Evolutionary conservation across 2,113 vertebrate genomes (phyloP), one percentile per base, ranked within the genome.

Genomic region (Spea bombifrons): DNA sequence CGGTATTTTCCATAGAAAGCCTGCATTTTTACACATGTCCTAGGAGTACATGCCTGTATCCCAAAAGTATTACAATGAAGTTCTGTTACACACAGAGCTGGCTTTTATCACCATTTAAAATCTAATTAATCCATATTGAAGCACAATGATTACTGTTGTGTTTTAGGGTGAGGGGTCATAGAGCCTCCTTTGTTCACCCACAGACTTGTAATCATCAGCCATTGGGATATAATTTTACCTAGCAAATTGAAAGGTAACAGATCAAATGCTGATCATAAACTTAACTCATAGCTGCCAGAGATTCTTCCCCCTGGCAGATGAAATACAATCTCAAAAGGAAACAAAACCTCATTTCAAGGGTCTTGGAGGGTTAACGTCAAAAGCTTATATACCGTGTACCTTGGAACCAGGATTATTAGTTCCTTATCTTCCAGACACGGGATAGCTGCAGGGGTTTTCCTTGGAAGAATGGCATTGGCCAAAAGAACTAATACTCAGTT

Each of bases 91-190:
- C 86, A 87, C 83, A 88, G 89, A 86, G 89, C 89, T 85, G 85
- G 88, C 79, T 87, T 85, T 92, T 93, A 93, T 93, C 92, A 90
- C 88, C 92, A 91, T 91, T 92, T 93, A 92, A 92, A 91, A 93
- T 93, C 92, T 93, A 92, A 92, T 92, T 93, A 93, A 92, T 92
- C 92, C 89, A 90, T 91, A 93, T 87, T 75, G 91, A 90, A 91
- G 89, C 90, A 93, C 92, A 93, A 93, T 92, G 92, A 93, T 93
- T 92, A 90, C 92, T 88, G 89, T 93, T 93, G 92, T 93, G 66
- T 88, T 92, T 93, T 92, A 92, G 89, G 92, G 92, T 93, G 91
- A 93, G 91, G 92, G 92, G 92, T 93, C 92, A 93, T 87, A 93
- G 92, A 93, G 91, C 83, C 82, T 76, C 90, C 92, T 93, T 93